Evolutionary conservation across 2,113 vertebrate species (phyloP).

Genomic region (Miniopterus natalensis): DNA sequence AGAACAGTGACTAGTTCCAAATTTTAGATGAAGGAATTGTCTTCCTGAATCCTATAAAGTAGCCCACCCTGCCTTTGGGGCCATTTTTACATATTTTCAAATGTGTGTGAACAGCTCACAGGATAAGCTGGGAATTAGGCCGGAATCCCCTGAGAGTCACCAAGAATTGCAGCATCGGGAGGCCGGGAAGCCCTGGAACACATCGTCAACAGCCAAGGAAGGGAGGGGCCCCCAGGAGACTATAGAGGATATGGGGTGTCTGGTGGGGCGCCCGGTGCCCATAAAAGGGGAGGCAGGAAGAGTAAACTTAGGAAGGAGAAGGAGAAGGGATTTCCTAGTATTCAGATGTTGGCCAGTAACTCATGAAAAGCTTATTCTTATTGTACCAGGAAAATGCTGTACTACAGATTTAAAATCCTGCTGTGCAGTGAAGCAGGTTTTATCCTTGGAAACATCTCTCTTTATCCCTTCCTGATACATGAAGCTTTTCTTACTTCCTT

Average conservation of each 20-base stretch:
- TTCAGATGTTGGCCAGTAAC: slow-evolving; percentile 59
- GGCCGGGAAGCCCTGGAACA: neutral
- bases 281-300: slow-evolving; percentile 70
- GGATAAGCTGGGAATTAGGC: neutral
- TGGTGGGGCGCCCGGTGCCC: neutral
- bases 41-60: neutral
- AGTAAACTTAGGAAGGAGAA: slow-evolving; percentile 42
- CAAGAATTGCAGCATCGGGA: neutral
- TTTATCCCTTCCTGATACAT: neutral
- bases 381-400: slow-evolving; percentile 37
- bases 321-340: slow-evolving; percentile 76
- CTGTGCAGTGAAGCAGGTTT: neutral
- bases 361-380: neutral
- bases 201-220: neutral
- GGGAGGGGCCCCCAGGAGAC: neutral
- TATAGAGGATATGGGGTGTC: slow-evolving; percentile 31
- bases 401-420: neutral
- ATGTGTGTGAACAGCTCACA: neutral
- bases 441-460: neutral
- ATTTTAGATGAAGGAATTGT: neutral
- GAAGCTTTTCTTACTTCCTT: neutral
- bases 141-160: neutral
- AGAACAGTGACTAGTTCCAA: neutral
- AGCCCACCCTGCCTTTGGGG: neutral
- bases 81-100: neutral